A percentile compares a stretch with the other conserved stretches of the same genome.
These are phyloP conservation scores for Neomicropteryx cornuta DNA, from an alignment of 1,140 invertebrate genomes.

Conservation along the genomic window DNA sequence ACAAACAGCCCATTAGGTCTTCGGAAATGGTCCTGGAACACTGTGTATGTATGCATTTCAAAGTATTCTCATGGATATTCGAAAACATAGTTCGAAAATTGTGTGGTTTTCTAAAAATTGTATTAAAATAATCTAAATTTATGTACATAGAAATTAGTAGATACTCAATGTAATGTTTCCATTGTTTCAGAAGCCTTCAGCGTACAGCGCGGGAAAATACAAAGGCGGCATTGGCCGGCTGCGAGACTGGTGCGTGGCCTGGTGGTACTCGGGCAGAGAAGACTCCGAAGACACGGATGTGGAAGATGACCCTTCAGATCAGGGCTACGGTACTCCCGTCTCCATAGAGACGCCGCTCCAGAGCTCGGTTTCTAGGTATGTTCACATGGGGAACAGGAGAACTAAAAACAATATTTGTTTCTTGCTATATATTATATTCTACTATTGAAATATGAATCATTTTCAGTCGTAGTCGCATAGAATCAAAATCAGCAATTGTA, in stretches of 20 bases:
- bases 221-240: conserved; percentile 45
- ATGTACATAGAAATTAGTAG: background rate
- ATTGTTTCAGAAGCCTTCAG: conserved; percentile 26
- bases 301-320: conserved; percentile 55
- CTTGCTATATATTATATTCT: no score
- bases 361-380: conserved; percentile 63
- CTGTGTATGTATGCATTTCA: no score
- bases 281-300: conserved; percentile 66
- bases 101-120: conserved; percentile 21
- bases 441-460: no score
- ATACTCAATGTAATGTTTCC: no score
- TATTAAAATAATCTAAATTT: background rate
- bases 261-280: conserved; percentile 75
- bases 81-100: conserved; percentile 51
- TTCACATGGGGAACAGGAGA: conserved; percentile 16
- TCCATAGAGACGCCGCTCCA: conserved; percentile 78
- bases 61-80: no score
- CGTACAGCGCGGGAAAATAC: conserved; percentile 11
- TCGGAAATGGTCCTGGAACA: no score
- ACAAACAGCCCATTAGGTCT: no score
- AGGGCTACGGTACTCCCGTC: conserved; percentile 69
- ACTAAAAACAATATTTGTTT: no score
- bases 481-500: no score
- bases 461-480: no score
- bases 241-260: conserved; percentile 70